Evolutionary conservation across 2,113 vertebrate genomes (phyloP).

Genomic region (Pygoscelis antarcticus): DNA sequence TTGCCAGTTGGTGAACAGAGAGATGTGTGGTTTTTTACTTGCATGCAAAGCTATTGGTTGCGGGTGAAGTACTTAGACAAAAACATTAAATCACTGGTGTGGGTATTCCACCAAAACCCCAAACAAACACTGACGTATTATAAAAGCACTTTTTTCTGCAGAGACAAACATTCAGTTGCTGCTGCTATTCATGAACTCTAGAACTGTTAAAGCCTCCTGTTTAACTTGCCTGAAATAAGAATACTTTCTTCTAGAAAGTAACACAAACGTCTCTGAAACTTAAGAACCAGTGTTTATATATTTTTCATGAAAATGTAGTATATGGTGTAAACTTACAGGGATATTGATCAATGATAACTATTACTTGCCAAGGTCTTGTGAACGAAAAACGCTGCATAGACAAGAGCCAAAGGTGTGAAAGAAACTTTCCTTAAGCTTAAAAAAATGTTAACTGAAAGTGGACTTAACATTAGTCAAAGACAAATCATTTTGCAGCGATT

Average conservation of each 20-base stretch:
- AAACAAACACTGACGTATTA: slow-evolving; percentile 17
- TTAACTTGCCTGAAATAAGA: background rate
- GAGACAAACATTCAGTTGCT: background rate
- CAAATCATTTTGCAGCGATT: background rate
- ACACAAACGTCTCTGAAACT: background rate
- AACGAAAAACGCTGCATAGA: background rate
- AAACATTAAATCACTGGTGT: background rate
- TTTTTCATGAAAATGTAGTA: background rate
- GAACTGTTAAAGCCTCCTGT: background rate
- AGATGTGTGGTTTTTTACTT: slow-evolving; percentile 33
- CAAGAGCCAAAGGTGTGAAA: background rate
- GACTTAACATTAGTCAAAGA: background rate
- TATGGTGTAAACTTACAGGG: background rate
- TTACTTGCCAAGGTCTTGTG: background rate
- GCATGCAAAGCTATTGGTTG: slow-evolving; percentile 51
- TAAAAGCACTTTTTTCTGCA: background rate
- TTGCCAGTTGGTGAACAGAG: slow-evolving; percentile 27
- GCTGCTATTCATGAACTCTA: background rate
- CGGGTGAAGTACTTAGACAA: background rate
- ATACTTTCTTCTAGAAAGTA: background rate
- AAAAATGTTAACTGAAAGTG: background rate
- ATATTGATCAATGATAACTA: background rate
- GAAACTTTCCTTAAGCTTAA: background rate
- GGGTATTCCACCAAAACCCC: slow-evolving; percentile 48
- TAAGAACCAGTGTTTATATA: background rate